phyloP scores from a whole-genome alignment of 2,113 vertebrate species.

The Sylvietta virens region DNA sequence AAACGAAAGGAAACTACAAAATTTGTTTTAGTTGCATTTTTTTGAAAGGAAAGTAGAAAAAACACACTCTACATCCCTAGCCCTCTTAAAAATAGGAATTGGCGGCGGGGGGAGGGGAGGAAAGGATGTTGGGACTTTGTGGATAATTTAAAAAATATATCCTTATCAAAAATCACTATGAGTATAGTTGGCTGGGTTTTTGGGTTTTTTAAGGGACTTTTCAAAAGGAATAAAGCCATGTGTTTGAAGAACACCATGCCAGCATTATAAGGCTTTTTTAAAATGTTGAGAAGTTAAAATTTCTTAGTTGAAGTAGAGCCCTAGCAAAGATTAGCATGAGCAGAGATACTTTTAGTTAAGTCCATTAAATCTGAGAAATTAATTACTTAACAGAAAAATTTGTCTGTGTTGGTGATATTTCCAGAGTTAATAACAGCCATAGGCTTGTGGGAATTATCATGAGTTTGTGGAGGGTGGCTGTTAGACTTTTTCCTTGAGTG shows the following conservation, averaged over 20 bases:
- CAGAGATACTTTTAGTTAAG: background rate
- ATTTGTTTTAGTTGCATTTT: background rate
- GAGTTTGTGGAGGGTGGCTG: background rate
- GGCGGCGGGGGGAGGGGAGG: accelerated
- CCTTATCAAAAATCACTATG: background rate
- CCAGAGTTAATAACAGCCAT: background rate
- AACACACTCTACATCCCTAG: background rate
- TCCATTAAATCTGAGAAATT: background rate
- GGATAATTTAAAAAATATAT: background rate
- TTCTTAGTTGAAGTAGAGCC: background rate
- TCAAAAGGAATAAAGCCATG: background rate
- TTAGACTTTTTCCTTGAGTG: background rate
- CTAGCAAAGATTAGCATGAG: background rate
- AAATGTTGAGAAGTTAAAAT: background rate
- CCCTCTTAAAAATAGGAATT: background rate
- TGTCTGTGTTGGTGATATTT: background rate
- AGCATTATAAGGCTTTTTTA: background rate
- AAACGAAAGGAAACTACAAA: background rate
- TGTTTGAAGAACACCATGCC: background rate
- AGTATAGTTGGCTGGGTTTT: background rate
- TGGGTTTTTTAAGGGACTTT: background rate
- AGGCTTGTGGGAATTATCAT: background rate
- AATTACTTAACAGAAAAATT: background rate
- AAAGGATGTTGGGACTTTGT: background rate
- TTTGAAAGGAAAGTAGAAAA: background rate